Evolutionary conservation across 2,113 vertebrate genomes (phyloP).

Genomic region (Helogale parvula): DNA sequence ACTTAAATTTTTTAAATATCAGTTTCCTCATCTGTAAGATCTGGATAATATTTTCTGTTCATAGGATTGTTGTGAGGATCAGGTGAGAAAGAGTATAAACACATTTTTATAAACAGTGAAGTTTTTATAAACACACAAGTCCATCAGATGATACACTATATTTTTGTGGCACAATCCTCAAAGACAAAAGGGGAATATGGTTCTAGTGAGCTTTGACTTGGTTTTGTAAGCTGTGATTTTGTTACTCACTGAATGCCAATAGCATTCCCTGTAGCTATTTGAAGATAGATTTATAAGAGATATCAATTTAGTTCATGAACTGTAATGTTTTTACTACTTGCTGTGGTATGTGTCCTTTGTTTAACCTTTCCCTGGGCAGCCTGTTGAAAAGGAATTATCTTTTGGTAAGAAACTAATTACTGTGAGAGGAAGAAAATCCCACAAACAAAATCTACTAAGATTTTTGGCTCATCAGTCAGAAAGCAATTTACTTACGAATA

Average conservation of each 20-base stretch:
- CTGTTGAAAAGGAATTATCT: conserved; percentile 32
- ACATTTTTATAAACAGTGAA: conserved; percentile 2
- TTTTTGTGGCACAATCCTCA: conserved; percentile 32
- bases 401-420: conserved; percentile 32
- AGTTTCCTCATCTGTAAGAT: conserved; percentile 16
- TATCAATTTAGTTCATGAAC: conserved; percentile 10
- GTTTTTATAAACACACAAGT: neutral
- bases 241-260: neutral
- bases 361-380: conserved; percentile 1
- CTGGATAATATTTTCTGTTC: conserved; percentile 30
- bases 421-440: neutral
- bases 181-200: neutral
- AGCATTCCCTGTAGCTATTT: conserved; percentile 17
- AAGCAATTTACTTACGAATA: conserved; percentile 35
- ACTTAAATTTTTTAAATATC: conserved; percentile 41
- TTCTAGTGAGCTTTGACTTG: neutral
- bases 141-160: neutral
- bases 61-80: neutral
- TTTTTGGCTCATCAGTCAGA: neutral
- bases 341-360: neutral
- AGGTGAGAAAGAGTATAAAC: neutral
- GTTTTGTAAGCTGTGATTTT: conserved; percentile 23
- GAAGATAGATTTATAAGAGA: conserved; percentile 2
- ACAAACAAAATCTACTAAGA: neutral
- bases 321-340: neutral